Percentiles rank a stretch among this genome's conserved stretches.
Evolutionary conservation across 2,797 vertebrate genomes (phyloP).

Genomic region (Heliangelus exortis): DNA sequence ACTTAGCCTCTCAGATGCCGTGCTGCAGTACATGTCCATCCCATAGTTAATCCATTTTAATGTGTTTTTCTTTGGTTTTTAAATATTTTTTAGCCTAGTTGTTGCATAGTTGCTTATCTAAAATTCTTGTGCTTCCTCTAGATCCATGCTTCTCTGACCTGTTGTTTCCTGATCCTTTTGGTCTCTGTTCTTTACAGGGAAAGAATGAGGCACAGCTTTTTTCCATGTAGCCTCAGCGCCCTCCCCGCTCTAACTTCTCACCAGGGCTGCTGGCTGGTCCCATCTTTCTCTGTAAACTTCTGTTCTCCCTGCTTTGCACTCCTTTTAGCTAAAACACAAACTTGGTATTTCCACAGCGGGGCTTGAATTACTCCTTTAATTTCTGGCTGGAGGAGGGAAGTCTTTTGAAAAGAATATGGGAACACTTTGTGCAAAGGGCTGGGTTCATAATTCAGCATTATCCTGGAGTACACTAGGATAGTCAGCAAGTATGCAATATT

Average conservation of each 20-base stretch:
- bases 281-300: background rate
- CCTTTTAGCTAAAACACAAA: background rate
- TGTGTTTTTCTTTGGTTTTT: background rate
- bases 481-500: constrained; percentile 13
- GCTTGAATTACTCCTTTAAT: background rate
- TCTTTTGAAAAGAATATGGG: background rate
- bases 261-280: background rate
- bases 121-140: background rate
- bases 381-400: constrained; percentile 34
- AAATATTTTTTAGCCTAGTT: background rate
- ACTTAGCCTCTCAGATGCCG: background rate
- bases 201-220: background rate
- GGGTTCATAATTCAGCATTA: constrained; percentile 39
- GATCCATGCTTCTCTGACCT: background rate
- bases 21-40: background rate
- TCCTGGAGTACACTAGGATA: constrained; percentile 2
- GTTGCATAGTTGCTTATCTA: background rate
- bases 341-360: background rate
- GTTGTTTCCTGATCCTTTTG: background rate
- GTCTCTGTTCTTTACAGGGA: background rate
- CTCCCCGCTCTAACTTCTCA: background rate
- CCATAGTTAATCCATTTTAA: background rate
- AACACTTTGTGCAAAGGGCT: background rate
- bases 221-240: background rate
- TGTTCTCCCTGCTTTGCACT: background rate